Percentiles rank a stretch among this genome's conserved stretches.
Evolutionary conservation across 2,113 vertebrate species (phyloP).

Genomic region (Manacus vitellinus): DNA sequence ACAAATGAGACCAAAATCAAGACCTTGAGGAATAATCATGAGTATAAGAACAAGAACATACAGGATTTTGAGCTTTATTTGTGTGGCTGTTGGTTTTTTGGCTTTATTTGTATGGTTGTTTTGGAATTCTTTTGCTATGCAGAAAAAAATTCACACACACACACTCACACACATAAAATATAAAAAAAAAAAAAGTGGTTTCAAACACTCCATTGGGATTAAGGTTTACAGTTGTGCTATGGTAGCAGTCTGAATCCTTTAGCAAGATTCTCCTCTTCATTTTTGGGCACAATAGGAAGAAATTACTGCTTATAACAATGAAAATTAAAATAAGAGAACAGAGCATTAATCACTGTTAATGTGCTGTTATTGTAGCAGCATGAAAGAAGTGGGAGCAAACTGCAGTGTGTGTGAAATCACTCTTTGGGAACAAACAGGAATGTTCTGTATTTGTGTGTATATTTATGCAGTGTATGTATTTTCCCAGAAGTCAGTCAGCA

Average conservation of each 20-base stretch:
- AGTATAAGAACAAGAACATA: not conserved
- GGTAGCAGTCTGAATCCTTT: slow-evolving; percentile 19
- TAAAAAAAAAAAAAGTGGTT: not conserved
- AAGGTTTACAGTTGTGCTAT: not conserved
- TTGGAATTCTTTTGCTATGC: not conserved
- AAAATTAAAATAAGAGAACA: not conserved
- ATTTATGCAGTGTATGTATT: not conserved
- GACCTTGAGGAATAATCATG: not conserved
- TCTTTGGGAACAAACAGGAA: not conserved
- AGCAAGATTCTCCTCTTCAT: not conserved
- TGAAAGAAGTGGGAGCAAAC: slow-evolving; percentile 27
- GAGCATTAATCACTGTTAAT: not conserved
- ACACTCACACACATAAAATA: not conserved
- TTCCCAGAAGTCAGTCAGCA: not conserved
- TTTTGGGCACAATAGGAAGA: not conserved
- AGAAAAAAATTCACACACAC: not conserved
- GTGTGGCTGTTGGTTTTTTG: not conserved
- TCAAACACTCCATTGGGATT: not conserved
- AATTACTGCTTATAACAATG: not conserved
- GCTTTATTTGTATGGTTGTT: not conserved
- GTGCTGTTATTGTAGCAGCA: not conserved
- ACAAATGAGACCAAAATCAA: not conserved
- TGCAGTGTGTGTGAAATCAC: not conserved
- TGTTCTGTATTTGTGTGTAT: not conserved
- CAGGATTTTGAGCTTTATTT: not conserved